Conservation (phyloP, 2,113 vertebrate species). For the Marmota flaviventris region DNA sequence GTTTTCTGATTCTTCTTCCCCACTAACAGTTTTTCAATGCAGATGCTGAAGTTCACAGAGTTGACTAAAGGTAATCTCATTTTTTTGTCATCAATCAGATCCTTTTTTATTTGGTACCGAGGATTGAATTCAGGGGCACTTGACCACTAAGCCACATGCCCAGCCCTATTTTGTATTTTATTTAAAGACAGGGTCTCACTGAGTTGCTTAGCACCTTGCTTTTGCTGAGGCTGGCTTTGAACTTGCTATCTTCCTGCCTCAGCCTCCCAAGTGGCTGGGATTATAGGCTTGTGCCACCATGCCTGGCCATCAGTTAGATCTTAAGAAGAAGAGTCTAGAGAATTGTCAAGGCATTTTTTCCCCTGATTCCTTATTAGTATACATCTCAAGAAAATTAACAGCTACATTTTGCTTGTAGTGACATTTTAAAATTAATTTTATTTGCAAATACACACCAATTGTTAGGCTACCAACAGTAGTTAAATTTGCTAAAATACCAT, state of each 20-base stretch:
- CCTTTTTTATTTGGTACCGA: too few species aligned
- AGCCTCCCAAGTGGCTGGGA: too few species aligned
- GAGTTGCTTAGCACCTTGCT: too few species aligned
- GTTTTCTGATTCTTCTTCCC: neutral
- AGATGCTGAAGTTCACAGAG: neutral
- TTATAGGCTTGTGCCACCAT: too few species aligned
- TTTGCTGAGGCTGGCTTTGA: too few species aligned
- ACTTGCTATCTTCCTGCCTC: too few species aligned
- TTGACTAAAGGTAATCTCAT: neutral
- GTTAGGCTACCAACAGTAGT: neutral
- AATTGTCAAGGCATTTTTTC: conserved; percentile 39
- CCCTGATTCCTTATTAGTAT: conserved; percentile 3
- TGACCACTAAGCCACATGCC: too few species aligned
- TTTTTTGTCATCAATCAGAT: neutral
- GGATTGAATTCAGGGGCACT: too few species aligned
- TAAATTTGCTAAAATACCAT: conserved; percentile 2
- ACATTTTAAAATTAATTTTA: neutral
- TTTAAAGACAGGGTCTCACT: too few species aligned
- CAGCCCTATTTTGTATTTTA: too few species aligned
- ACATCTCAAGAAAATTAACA: neutral
- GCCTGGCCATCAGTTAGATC: neutral
- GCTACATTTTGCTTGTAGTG: neutral
- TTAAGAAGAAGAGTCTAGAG: neutral
- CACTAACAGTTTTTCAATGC: neutral
- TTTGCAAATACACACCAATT: neutral